Conservation (phyloP, 1,140 invertebrate genomes). For the Caenorhabditis inopinata region DNA sequence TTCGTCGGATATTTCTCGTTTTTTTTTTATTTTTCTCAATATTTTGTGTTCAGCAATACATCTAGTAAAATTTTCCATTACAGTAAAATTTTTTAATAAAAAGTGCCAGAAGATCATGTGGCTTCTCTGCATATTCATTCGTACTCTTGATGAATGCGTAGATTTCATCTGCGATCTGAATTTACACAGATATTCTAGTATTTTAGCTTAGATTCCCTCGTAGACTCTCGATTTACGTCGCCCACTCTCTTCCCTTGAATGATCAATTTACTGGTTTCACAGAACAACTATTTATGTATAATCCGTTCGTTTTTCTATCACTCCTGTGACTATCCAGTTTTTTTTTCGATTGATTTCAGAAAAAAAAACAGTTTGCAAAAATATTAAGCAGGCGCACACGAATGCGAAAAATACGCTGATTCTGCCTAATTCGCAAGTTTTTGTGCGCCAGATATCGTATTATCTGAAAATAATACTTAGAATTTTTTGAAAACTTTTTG, state of each 20-base stretch:
- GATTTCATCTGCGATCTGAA: slow-evolving; percentile 18
- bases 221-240: not conserved
- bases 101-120: slow-evolving; percentile 34
- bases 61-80: no score
- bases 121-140: not conserved
- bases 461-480: no score
- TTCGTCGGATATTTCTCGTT: no score
- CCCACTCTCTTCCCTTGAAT: not conserved
- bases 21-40: not conserved
- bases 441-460: no score
- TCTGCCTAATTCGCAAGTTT: not conserved
- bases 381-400: no score
- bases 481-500: no score
- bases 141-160: slow-evolving; percentile 25
- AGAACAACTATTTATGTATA: not conserved
- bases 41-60: not conserved
- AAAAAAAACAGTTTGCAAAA: no score
- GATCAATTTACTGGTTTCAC: slow-evolving; percentile 1
- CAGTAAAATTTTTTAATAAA: not conserved
- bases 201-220: no score
- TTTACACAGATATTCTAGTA: no score
- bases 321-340: no score
- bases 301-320: not conserved
- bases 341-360: no score
- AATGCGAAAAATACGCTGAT: slow-evolving; percentile 20